Base-by-base conservation (phyloP, 2,888 invertebrate genomes). In the Andrena haemorrhoa region DNA sequence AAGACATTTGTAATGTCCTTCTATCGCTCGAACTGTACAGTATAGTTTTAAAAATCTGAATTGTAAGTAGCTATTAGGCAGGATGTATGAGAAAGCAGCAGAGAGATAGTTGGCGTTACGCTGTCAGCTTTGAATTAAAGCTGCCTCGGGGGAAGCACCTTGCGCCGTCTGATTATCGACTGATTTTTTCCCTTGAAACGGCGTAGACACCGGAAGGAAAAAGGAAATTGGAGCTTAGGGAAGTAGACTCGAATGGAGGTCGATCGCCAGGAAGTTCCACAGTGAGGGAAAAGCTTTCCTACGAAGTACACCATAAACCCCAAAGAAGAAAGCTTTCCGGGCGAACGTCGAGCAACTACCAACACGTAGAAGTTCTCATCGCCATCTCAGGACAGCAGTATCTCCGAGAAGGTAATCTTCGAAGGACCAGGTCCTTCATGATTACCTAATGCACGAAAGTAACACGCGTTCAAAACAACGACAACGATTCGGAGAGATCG, bases 191-290 rank as follows among this genome's bases (percentile, higher is more conserved):
- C 29, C 49, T 20, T 10, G 51, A 23, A 73, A 23, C 68, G 3
- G 26, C 41, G 26, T 26, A 75, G 83, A 86, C 71, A 89, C 89
- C 90, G 91, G 89, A 90, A 85, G 86, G 72, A 87, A 87, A 82
- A 89, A 91, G 92, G 91, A 92, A 92, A 88, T 87, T 53, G 7
- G 49, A 74, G 82, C 73, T 83, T 86, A 91, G 91, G 92, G 64
- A 84, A 89, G 83, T 85, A 92, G 90, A 82, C 64, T 20, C 71
- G 53, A 29, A 79, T 74, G 79, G 90, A 92, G 91, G 90, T 91
- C 58, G 33, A 60, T 63, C 58, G 29, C 10, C 65, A 80, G 49
- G 53, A 69, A 68, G 35, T 73, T 56, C 51, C 31, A 47, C 20
- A 2, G 5, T 10, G 53, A 41, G 20, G 60, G 47, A 35, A 58